These are phyloP conservation scores for Aproaerema taeniolella DNA, from an alignment of 2,888 invertebrate genomes.

Conservation along the genomic window DNA sequence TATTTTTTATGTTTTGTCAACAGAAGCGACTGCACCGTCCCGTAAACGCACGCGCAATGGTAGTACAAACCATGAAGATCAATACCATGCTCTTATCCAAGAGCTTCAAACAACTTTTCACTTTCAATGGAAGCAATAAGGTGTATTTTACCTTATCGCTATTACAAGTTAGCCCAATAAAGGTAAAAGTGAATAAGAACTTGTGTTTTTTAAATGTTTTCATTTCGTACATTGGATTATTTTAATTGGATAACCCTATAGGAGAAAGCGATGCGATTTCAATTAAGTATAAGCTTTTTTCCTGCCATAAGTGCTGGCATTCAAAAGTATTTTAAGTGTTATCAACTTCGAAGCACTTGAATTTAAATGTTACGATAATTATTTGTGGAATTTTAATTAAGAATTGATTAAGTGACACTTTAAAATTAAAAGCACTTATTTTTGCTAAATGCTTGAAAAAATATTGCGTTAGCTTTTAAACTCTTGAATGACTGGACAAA, in stretches of 20 bases:
- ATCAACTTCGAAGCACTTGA: too few species aligned
- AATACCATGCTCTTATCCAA: neutral
- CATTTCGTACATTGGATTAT: slow-evolving; percentile 3
- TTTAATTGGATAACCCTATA: slow-evolving; percentile 5
- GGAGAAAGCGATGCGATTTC: neutral
- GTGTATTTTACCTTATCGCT: neutral
- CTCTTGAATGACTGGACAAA: too few species aligned
- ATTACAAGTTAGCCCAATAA: neutral
- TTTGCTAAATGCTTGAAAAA: too few species aligned
- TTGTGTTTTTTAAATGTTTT: slow-evolving; percentile 11
- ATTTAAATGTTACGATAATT: too few species aligned
- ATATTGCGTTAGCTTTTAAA: too few species aligned
- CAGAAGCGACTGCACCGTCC: slow-evolving; percentile 8
- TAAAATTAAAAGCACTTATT: too few species aligned
- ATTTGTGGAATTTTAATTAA: too few species aligned
- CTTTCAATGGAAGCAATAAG: neutral
- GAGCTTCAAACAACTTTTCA: neutral
- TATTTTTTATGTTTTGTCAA: slow-evolving; percentile 4
- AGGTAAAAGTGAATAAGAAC: slow-evolving; percentile 14
- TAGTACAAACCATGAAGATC: neutral
- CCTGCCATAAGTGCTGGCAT: too few species aligned
- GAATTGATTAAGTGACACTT: too few species aligned
- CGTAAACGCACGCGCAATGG: slow-evolving; percentile 6
- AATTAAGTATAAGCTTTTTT: neutral
- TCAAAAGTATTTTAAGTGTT: too few species aligned